Evolutionary conservation across 2,888 invertebrate species (phyloP).

Genomic region (Homarus gammarus): DNA sequence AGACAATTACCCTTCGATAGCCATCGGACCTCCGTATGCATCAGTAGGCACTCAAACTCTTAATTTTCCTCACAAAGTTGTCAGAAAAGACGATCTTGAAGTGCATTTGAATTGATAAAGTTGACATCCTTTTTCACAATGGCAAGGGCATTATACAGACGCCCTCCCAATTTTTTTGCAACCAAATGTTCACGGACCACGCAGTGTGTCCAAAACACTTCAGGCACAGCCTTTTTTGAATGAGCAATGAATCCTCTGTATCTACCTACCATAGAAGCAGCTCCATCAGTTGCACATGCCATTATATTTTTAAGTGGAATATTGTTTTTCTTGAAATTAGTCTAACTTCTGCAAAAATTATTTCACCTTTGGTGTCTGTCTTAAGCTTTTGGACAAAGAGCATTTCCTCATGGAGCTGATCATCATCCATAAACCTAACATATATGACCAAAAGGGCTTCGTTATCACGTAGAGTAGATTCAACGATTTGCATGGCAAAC

Average conservation of each 20-base stretch:
- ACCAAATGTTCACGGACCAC: slow-evolving; percentile 21
- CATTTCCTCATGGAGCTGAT: too few species aligned
- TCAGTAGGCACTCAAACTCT: too few species aligned
- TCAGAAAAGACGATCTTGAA: background rate
- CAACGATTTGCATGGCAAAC: too few species aligned
- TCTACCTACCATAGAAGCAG: slow-evolving; percentile 30
- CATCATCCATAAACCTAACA: too few species aligned
- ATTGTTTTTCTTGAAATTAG: too few species aligned
- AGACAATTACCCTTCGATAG: too few species aligned
- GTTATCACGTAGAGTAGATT: too few species aligned
- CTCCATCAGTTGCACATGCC: slow-evolving; percentile 49
- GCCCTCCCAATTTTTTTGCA: slow-evolving; percentile 9
- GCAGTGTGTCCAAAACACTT: slow-evolving; percentile 25
- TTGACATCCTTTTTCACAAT: background rate
- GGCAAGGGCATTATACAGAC: slow-evolving; percentile 22
- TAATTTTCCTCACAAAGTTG: background rate
- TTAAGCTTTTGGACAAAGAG: too few species aligned
- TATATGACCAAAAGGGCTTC: too few species aligned
- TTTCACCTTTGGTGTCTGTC: too few species aligned
- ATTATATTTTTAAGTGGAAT: slow-evolving; percentile 16
- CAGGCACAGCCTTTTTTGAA: slow-evolving; percentile 11
- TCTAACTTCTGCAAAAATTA: too few species aligned
- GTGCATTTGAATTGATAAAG: background rate
- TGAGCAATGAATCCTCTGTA: slow-evolving; percentile 13
- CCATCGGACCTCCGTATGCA: background rate